These are phyloP conservation scores for Tor tambroides DNA, from an alignment of 2,113 vertebrate genomes.

Conservation along the genomic window DNA sequence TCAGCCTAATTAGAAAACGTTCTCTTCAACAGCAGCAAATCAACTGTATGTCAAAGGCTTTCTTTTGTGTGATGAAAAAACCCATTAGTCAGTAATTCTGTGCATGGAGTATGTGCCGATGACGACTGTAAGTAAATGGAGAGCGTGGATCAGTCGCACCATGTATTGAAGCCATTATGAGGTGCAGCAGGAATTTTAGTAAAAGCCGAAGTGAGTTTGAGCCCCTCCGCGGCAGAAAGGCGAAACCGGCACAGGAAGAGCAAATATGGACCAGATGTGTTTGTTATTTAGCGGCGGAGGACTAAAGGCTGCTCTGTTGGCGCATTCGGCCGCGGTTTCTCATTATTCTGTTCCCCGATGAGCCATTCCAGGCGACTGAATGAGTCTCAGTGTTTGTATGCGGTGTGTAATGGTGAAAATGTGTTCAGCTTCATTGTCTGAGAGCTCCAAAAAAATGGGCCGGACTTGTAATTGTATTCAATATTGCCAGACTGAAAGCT, in stretches of 20 bases:
- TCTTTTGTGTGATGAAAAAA: not conserved
- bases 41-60: not conserved
- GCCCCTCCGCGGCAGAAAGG: constrained; percentile 48
- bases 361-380: constrained; percentile 46
- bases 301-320: constrained; percentile 55
- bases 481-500: constrained; percentile 25
- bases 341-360: constrained; percentile 49
- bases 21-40: constrained; percentile 24
- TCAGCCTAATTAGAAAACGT: constrained; percentile 32
- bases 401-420: constrained; percentile 21
- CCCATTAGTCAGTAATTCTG: not conserved
- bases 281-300: constrained; percentile 55
- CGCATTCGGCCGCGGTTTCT: constrained; percentile 47
- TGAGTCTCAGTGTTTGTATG: constrained; percentile 19
- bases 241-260: constrained; percentile 58
- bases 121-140: not conserved
- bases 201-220: constrained; percentile 46
- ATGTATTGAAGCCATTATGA: constrained; percentile 45
- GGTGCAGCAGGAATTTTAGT: constrained; percentile 39
- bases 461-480: not conserved
- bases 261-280: constrained; percentile 65
- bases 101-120: constrained; percentile 18
- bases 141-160: not conserved
- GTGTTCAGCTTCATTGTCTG: not conserved
- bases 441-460: not conserved